Base-by-base conservation (phyloP, 1,140 invertebrate genomes). In the Piezodorus guildinii region DNA sequence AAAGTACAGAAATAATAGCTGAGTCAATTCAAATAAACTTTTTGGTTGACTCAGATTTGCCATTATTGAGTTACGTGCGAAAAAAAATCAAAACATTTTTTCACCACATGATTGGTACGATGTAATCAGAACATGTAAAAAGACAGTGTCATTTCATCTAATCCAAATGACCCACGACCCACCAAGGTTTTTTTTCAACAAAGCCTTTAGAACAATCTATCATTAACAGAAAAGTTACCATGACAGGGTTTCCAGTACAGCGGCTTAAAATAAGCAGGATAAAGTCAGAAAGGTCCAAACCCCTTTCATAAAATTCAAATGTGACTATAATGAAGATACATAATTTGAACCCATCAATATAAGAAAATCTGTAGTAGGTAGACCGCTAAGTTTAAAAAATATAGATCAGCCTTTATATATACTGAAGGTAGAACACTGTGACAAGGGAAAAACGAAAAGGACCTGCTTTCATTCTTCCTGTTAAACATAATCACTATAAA, bases 211-310 rank as follows among this genome's bases (percentile, higher is more conserved):
- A n/a, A n/a, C n/a, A n/a, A n/a, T n/a, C n/a, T n/a, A n/a, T n/a
- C n/a, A n/a, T n/a, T n/a, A n/a, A n/a, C n/a, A n/a, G n/a, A n/a
- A n/a, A n/a, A n/a, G n/a, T n/a, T n/a, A n/a, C n/a, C n/a, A n/a
- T n/a, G n/a, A n/a, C n/a, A n/a, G n/a, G n/a, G n/a, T n/a, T 65
- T 23, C 64, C 56, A 65, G 64, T 61, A 65, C 60, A 61, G 60
- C 61, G 39, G 64, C 64, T 65, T 65, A 65, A 65, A 61, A 61
- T 51, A 49, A 23, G 44, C 56, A 49, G 64, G 21, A 65, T 61
- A 61, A 65, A 61, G 27, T 66, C 56, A 65, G 58, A 68, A 65
- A 65, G 51, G 30, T 63, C 66, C 65, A 56, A 67, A 67, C 65
- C 65, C 62, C 51, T 62, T 14, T 61, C 49, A 52, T 65, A 65